Percentiles rank a stretch among this genome's conserved stretches.
phyloP scores from a whole-genome alignment of 2,888 invertebrate species.

The Cactoblastis cactorum region DNA sequence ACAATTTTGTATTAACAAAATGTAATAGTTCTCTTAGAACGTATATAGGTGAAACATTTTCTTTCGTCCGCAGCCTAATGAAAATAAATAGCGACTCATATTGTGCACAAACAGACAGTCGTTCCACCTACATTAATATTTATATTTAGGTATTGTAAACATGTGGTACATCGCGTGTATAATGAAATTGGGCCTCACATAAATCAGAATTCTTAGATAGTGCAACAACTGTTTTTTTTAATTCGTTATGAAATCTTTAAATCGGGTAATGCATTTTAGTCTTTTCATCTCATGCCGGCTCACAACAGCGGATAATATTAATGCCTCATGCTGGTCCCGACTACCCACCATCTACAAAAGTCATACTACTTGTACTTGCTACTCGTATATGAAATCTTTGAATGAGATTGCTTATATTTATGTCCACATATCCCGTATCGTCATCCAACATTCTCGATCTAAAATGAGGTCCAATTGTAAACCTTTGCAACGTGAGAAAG shows the following conservation, averaged over 20 bases:
- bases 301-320: conserved; percentile 43
- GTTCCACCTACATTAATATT: conserved; percentile 57
- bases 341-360: conserved; percentile 24
- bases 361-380: conserved; percentile 14
- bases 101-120: conserved; percentile 51
- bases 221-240: not conserved
- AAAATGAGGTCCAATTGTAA: not conserved
- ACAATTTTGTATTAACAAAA: no score
- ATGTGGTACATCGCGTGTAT: conserved; percentile 38
- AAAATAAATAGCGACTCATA: conserved; percentile 65
- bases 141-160: conserved; percentile 43
- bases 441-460: conserved; percentile 24
- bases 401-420: no score
- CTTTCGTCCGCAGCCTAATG: conserved; percentile 41
- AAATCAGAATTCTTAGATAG: not conserved
- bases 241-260: conserved; percentile 24
- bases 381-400: no score
- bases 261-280: conserved; percentile 43
- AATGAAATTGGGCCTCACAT: not conserved
- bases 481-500: not conserved
- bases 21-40: not conserved
- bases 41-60: conserved; percentile 3
- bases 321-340: conserved; percentile 33
- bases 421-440: not conserved
- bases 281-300: conserved; percentile 32